phyloP scores from a whole-genome alignment of 2,888 invertebrate genomes.

The Acholoe squamosa region DNA sequence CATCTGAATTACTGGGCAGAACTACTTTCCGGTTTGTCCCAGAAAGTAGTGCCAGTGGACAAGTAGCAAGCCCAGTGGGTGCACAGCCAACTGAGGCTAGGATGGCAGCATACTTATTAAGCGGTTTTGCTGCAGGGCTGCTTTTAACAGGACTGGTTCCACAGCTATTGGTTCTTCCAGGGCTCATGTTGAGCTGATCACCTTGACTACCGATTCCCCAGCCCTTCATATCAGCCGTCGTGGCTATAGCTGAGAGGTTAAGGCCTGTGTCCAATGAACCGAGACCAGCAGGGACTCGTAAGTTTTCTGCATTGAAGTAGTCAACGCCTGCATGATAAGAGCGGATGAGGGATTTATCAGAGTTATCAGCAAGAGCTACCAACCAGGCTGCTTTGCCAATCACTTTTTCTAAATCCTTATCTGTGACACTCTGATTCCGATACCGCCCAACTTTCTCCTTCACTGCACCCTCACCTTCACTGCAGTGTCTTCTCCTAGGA shows the following conservation, averaged over 20 bases:
- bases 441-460: slow-evolving; percentile 36
- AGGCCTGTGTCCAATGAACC: slow-evolving; percentile 17
- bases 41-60: slow-evolving; percentile 41
- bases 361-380: slow-evolving; percentile 12
- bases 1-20: not conserved
- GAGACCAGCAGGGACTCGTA: not conserved
- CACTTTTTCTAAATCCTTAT: slow-evolving; percentile 30
- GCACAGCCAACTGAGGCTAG: slow-evolving; percentile 52
- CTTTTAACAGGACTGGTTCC: slow-evolving; percentile 9
- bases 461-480: slow-evolving; percentile 44
- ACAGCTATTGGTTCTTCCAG: slow-evolving; percentile 9
- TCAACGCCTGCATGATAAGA: slow-evolving; percentile 22
- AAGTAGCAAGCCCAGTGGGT: not conserved
- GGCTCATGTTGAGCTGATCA: not conserved
- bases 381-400: slow-evolving; percentile 49
- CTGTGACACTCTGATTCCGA: slow-evolving; percentile 44
- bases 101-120: slow-evolving; percentile 51
- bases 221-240: slow-evolving; percentile 6
- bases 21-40: not conserved
- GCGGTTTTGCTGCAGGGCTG: not conserved
- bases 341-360: slow-evolving; percentile 13
- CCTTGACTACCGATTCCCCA: slow-evolving; percentile 7
- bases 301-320: not conserved
- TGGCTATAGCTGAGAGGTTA: slow-evolving; percentile 19
- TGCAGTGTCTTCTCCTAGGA: slow-evolving; percentile 30